Base-by-base conservation (phyloP, 2,888 invertebrate genomes). In the Clitarchus hookeri region DNA sequence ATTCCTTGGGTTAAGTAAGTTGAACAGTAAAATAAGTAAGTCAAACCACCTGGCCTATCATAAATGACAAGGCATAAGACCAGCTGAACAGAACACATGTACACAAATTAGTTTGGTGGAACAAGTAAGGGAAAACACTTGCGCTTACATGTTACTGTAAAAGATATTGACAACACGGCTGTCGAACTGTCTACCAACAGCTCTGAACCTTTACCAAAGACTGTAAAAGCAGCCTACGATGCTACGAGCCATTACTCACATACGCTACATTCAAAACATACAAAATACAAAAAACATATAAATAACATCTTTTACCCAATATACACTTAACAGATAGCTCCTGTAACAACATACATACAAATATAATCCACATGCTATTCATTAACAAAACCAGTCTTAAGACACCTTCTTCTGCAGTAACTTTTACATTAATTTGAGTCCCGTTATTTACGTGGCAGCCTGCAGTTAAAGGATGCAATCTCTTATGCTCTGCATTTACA, bases 311-410 rank as follows among this genome's bases (percentile, higher is more conserved):
- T 1, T 11, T 65, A 65, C n/a, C 65, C 65, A 65, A 11, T 65
- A n/a, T 65, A 8, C 65, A 65, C 65, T n/a, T 23, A 65, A 65
- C 16, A 65, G 2, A 65, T 65, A 65, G 48, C 16, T 65, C n/a
- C 16, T 23, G 11, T 65, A 65, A 12, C 48, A 48, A 48, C 48
- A 48, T 48, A 48, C 65, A 65, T 65, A 65, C 65, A 65, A 23
- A 23, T 65, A 65, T 65, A 65, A 65, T 65, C 65, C 48, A 48
- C 48, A 48, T 8, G 8, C 16, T 11, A 48, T 65, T 65, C 65
- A 65, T 23, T 65, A 65, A 65, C 65, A 65, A 65, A 65, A 65
- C 65, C 65, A 65, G 65, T 65, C 65, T 65, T 65, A 65, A n/a
- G 23, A 65, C 65, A 65, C 19, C 19, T 65, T 65, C n/a, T 65